Evolutionary conservation across 2,888 invertebrate species (phyloP).

Genomic region (Salticus scenicus): DNA sequence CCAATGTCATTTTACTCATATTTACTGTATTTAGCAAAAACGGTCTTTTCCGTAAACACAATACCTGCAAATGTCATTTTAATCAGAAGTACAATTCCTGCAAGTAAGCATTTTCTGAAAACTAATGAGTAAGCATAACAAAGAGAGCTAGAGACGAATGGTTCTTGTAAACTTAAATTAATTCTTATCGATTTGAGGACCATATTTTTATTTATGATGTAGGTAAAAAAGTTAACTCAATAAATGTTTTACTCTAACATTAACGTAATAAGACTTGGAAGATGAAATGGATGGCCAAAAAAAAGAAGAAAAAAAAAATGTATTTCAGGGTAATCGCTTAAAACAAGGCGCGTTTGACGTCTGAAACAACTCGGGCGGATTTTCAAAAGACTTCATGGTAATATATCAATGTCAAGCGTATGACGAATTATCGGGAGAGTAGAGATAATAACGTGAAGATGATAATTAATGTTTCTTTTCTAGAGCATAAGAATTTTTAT

Average conservation of each 20-base stretch:
- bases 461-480: constrained; percentile 8
- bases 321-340: background rate
- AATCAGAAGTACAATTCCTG: too few relatives aligned
- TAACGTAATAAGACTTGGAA: background rate
- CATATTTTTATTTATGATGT: too few relatives aligned
- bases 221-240: too few relatives aligned
- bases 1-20: too few relatives aligned
- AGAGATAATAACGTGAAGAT: background rate
- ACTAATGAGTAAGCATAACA: too few relatives aligned
- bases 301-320: background rate
- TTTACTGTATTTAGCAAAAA: too few relatives aligned
- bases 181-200: too few relatives aligned
- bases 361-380: background rate
- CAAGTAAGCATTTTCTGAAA: too few relatives aligned
- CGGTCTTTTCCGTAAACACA: too few relatives aligned
- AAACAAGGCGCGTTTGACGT: background rate
- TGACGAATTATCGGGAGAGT: constrained; percentile 3
- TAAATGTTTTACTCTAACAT: background rate
- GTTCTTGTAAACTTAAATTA: too few relatives aligned
- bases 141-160: too few relatives aligned
- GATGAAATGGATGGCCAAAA: background rate
- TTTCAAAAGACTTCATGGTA: background rate
- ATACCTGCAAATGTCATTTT: too few relatives aligned
- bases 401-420: background rate
- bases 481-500: background rate